Conservation (phyloP, 37 sponge, comb jelly and placozoan species). For the Corticium candelabrum region DNA sequence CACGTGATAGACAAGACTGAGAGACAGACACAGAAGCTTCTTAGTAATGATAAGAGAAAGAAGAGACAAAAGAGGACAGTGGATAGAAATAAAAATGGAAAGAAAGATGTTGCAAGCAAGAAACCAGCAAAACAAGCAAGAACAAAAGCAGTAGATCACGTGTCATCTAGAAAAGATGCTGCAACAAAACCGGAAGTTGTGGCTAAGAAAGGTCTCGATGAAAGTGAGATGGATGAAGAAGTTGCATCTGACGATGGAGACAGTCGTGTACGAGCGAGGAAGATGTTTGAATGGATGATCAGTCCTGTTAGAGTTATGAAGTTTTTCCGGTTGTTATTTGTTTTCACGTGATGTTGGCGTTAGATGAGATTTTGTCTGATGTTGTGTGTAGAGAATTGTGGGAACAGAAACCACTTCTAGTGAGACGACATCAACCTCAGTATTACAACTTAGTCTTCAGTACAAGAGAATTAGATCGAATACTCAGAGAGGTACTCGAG, state of each 20-base stretch:
- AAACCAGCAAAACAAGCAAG: not conserved
- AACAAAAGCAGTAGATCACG: too few relatives aligned
- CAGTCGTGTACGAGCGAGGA: constrained; percentile 55
- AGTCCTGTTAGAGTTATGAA: constrained; percentile 42
- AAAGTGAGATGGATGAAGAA: not conserved
- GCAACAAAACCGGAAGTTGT: too few relatives aligned
- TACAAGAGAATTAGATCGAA: constrained; percentile 59
- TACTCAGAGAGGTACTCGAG: constrained; percentile 56
- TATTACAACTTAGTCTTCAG: constrained; percentile 80
- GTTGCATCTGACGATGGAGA: constrained; percentile 16
- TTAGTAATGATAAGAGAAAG: not conserved
- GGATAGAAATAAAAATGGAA: not conserved
- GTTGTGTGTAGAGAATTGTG: constrained; percentile 52
- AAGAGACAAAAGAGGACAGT: not conserved
- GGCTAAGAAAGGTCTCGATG: too few relatives aligned
- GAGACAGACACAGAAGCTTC: not conserved
- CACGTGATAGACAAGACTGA: not conserved
- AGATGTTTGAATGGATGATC: constrained; percentile 68
- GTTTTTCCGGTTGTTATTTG: constrained; percentile 60
- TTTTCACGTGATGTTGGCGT: not conserved
- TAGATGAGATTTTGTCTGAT: not conserved
- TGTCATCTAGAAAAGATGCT: too few relatives aligned
- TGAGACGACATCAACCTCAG: constrained; percentile 34
- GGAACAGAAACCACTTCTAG: constrained; percentile 75
- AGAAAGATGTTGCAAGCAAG: not conserved